Base-by-base conservation (phyloP, 2,113 vertebrate species). In the Plotosus lineatus region DNA sequence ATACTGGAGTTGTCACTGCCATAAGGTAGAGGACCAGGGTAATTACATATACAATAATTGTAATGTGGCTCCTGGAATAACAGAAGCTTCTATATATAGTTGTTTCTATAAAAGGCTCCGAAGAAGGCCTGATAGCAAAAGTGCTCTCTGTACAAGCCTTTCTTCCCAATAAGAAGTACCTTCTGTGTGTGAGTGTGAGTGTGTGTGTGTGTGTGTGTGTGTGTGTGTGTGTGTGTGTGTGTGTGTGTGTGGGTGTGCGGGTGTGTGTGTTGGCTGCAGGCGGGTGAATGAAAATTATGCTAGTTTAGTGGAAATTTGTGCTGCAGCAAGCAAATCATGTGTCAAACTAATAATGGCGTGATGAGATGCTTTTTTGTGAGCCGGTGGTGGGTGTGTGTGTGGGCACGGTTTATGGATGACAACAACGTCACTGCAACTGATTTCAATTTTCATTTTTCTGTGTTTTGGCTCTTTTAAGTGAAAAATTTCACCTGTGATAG, bases 1-100 rank as follows among this genome's bases (percentile, higher is more conserved):
- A 55, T 82, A 55, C 83, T 86, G 82, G 83, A 85, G 80, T 79
- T 86, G 83, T 88, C 87, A 85, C 72, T 85, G 83, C 83, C 85
- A 77, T 60, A 77, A 84, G 80, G 85, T 86, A 85, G 84, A 77
- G 76, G 69, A 82, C 66, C 63, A 75, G 51, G 40, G 74, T 86
- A 88, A 88, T 88, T 86, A 86, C 73, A 82, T 46, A 80, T n/a
- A n/a, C n/a, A n/a, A n/a, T 86, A 88, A 88, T 88, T 86, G 84
- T 75, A 53, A 77, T 56, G 61, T 79, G 63, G 48, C 77, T 82
- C 80, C 36, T 44, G n/a, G 44, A 66, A 84, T 81, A 84, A 84
- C 74, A 83, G 78, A 69, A 17, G 63, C 76, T 28, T 66, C 23
- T 83, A 75, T 82, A 72, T 71, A 55, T 84, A 78, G 77, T 71